phyloP scores from a whole-genome alignment of 2,888 invertebrate genomes.

The Harpalus rufipes region DNA sequence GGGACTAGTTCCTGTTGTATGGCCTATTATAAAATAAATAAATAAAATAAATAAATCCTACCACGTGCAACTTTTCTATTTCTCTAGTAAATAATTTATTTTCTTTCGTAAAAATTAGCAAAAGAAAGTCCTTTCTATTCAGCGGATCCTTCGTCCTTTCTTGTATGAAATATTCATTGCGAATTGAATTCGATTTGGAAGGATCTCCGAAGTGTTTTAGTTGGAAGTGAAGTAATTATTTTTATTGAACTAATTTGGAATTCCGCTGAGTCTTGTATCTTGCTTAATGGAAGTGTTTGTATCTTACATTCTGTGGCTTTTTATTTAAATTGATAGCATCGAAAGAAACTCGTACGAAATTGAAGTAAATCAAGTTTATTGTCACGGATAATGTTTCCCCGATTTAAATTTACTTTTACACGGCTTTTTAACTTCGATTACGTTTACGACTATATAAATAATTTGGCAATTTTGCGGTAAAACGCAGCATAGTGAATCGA shows the following conservation, averaged over 20 bases:
- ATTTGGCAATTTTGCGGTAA: not conserved
- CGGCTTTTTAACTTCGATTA: not conserved
- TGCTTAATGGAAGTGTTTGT: conserved; percentile 42
- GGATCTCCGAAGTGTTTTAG: conserved; percentile 10
- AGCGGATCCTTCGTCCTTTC: not conserved
- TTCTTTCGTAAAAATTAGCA: not conserved
- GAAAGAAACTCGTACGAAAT: conserved; percentile 6
- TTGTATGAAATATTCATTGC: conserved; percentile 35
- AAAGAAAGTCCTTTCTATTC: conserved; percentile 5
- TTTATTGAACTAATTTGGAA: conserved; percentile 39
- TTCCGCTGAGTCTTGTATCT: conserved; percentile 35
- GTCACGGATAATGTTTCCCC: conserved; percentile 22
- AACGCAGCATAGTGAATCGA: too few relatives aligned
- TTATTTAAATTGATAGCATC: conserved; percentile 40
- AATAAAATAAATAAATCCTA: not conserved
- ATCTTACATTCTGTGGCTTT: conserved; percentile 21
- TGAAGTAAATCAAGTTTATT: conserved; percentile 44
- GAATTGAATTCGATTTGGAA: conserved; percentile 29
- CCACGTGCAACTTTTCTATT: too few relatives aligned
- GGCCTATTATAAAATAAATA: too few relatives aligned
- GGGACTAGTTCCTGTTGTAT: too few relatives aligned
- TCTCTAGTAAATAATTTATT: conserved; percentile 1
- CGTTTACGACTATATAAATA: not conserved
- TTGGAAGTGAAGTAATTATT: conserved; percentile 39
- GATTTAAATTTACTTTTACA: conserved; percentile 33